Conservation (phyloP, 2,888 invertebrate species). For the Tiliacea aurago region DNA sequence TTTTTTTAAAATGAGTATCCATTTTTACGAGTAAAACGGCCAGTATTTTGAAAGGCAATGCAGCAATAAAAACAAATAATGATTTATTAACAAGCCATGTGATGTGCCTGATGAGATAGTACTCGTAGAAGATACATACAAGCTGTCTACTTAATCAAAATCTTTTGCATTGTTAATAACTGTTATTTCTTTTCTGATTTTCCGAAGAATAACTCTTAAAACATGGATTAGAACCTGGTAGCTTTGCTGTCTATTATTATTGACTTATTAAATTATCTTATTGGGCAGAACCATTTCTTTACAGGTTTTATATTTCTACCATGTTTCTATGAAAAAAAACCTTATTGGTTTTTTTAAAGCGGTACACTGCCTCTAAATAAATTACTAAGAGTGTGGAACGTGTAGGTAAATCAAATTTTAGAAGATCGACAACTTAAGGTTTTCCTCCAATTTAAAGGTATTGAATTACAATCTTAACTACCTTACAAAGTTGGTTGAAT, state of each 20-base stretch:
- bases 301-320: neutral
- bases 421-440: no score
- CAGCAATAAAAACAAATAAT: neutral
- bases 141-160: neutral
- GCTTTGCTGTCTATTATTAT: neutral
- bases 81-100: no score
- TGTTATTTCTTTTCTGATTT: neutral
- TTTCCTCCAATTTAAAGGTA: neutral
- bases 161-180: neutral
- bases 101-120: neutral
- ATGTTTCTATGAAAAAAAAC: neutral
- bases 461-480: neutral
- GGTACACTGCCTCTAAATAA: no score
- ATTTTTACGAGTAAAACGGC: slow-evolving; percentile 4
- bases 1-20: no score
- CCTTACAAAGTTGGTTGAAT: no score
- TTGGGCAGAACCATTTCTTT: neutral
- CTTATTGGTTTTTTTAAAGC: neutral
- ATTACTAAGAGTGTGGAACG: no score
- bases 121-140: neutral
- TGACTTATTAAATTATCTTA: neutral
- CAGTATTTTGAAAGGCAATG: neutral
- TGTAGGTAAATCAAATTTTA: no score
- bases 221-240: neutral
- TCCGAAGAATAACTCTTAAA: neutral